Base-by-base conservation (phyloP, 2,797 vertebrate genomes). In the Helostoma temminkii region DNA sequence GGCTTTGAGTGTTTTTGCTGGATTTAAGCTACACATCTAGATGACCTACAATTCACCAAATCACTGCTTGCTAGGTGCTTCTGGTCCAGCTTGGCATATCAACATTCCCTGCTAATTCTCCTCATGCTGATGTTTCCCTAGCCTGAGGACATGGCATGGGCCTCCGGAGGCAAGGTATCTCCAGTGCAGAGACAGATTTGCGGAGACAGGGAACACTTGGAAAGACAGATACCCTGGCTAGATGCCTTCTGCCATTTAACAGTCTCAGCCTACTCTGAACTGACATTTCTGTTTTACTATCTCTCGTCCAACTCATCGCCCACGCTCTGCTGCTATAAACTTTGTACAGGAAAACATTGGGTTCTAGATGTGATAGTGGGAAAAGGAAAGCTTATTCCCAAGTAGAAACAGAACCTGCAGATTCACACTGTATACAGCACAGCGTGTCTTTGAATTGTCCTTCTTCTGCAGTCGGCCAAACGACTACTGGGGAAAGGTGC, bases 171-270 rank as follows among this genome's bases (percentile, higher is more conserved):
- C 88, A 69, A 80, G 86, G 88, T 91, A 91, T 96, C 94, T 96
- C 94, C 93, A 93, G 92, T 88, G 70, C 85, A 41, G 66, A 94
- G 94, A 95, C 93, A 88, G 89, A 96, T 96, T 85, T 84, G 91
- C 90, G 84, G 91, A 94, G 96, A 96, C 95, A 95, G 82, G 93
- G 79, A 95, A 91, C 95, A 94, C 95, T 95, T 90, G 95, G 93
- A 82, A 93, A 92, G 93, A 91, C 92, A 89, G 92, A 94, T 94
- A 93, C 94, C 93, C 95, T 88, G 56, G 86, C 87, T 89, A 65
- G 94, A 94, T 94, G 82, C 91, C 95, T 88, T 91, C 87, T 97
- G 95, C 94, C 96, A 95, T 96, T 96, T 97, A 96, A 89, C 93
- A 89, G 91, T 89, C 88, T 87, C 93, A 75, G 86, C 62, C 74